Evolutionary conservation across 2,113 vertebrate genomes (phyloP), one percentile per base, ranked within the genome.

Genomic region (Megatriorchis doriae): DNA sequence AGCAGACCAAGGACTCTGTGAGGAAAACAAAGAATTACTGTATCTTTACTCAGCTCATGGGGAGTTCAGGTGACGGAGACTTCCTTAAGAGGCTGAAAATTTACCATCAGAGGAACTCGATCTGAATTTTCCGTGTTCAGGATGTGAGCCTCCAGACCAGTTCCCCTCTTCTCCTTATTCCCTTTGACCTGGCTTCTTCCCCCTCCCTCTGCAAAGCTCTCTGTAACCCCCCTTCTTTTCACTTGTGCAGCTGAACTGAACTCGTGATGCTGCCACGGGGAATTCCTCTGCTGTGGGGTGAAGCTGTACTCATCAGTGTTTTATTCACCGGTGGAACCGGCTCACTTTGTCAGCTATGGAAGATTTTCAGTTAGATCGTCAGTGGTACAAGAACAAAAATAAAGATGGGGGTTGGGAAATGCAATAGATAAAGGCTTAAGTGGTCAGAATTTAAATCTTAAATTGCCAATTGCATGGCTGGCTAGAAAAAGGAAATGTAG

Each of bases 361-460:
- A 82, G 40, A 42, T 53, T 78, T 86, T 86, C 47, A 81, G 45
- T 48, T 40, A 36, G 20, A 59, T 94, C 11, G 25, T 47, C 81
- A 66, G n/a, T 90, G 32, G 10, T 73, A 70, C 18, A 16, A 81
- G 68, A 48, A 82, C 29, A 29, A 61, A 75, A 66, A 65, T 81
- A 72, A 65, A 84, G 65, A 20, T 18, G 9, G 3, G 34, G 11
- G 7, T 59, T 89, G 74, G 40, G 52, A 84, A 93, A 78, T 77
- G 81, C 27, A 48, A 61, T 26, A 65, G 78, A 87, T 95, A 78
- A 96, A 82, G 62, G 47, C 48, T 91, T 96, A 96, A 97, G 82
- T 42, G 94, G 92, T 94, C 94, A 96, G 82, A 93, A 86, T 93
- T 95, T 93, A 81, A 92, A 84, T 84, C 90, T 93, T 95, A 94